Evolutionary conservation across 2,888 invertebrate genomes (phyloP), one percentile per base, ranked within the genome.

Genomic region (Carterocephalus palaemon): DNA sequence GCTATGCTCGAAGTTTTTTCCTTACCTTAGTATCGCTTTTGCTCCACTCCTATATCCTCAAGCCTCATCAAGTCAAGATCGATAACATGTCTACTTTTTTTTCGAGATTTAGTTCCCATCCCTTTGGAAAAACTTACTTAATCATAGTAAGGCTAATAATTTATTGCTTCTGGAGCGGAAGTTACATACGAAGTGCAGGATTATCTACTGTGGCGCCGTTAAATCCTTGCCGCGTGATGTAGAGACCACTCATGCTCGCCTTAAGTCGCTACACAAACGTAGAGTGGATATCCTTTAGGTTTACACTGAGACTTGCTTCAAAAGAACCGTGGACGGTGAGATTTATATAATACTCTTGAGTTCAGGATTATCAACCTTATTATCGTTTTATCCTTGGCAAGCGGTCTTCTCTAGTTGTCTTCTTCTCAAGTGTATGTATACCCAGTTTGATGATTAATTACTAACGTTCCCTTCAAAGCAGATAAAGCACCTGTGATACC

Each of bases 171-270:
- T n/a, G n/a, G n/a, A n/a, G n/a, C n/a, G n/a, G n/a, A n/a, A n/a
- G n/a, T n/a, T n/a, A n/a, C n/a, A n/a, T n/a, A n/a, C n/a, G n/a
- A 36, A 52, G 48, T 48, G 48, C 49, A 54, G 20, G 42, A 48
- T 38, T 47, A 52, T 49, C 53, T 51, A 54, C 60, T 53, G 62
- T n/a, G 60, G 57, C 62, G 54, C 65, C 71, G 66, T 69, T 72
- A 75, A 68, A 68, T 63, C 67, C 63, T 60, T 56, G 54, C 53
- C 53, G 57, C 60, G 53, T 54, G 46, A 47, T 40, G 40, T 51
- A 23, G 52, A 74, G 68, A 56, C 64, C 62, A 56, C 71, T 73
- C 60, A 45, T 55, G 60, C 49, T 51, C 59, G 60, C 59, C 64
- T 67, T 62, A 60, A 58, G 58, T 63, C n/a, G n/a, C 57, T 57